A percentile compares a stretch with the other conserved stretches of the same genome.
phyloP scores from a whole-genome alignment of 2,113 vertebrate genomes.

The Ahaetulla prasina region DNA sequence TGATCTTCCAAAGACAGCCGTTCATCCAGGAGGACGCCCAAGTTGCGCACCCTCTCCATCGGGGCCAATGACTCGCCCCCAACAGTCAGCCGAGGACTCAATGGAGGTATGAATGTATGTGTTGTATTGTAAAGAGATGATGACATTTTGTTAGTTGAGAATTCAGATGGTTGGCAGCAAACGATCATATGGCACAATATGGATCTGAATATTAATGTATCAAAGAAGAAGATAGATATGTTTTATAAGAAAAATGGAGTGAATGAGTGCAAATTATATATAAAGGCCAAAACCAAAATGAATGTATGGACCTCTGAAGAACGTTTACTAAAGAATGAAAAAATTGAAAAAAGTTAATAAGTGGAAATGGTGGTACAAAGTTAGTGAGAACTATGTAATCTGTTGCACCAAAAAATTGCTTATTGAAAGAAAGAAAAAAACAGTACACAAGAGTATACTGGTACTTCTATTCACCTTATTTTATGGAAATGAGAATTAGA shows the following conservation, averaged over 20 bases:
- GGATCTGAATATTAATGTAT: neutral
- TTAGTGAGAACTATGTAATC: neutral
- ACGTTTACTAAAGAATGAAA: neutral
- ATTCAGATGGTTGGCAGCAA: neutral
- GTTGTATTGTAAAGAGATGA: neutral
- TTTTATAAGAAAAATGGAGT: neutral
- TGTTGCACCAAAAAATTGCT: neutral
- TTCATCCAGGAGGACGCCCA: too few relatives aligned
- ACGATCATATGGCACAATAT: neutral
- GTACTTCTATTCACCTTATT: neutral
- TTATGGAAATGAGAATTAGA: neutral
- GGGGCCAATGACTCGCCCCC: too few relatives aligned
- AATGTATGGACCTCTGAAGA: neutral
- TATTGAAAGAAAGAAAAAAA: neutral
- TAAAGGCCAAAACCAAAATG: neutral
- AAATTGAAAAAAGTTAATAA: neutral
- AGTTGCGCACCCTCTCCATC: too few relatives aligned
- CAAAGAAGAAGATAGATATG: neutral
- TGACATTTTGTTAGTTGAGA: neutral
- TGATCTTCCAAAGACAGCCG: too few relatives aligned
- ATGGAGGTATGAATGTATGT: neutral
- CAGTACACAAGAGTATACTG: neutral
- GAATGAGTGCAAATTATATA: neutral
- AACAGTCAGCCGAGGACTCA: too few relatives aligned
- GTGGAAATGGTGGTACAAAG: neutral